These are phyloP conservation scores for Neodiprion lecontei DNA, from an alignment of 1,140 invertebrate species.

Conservation along the genomic window DNA sequence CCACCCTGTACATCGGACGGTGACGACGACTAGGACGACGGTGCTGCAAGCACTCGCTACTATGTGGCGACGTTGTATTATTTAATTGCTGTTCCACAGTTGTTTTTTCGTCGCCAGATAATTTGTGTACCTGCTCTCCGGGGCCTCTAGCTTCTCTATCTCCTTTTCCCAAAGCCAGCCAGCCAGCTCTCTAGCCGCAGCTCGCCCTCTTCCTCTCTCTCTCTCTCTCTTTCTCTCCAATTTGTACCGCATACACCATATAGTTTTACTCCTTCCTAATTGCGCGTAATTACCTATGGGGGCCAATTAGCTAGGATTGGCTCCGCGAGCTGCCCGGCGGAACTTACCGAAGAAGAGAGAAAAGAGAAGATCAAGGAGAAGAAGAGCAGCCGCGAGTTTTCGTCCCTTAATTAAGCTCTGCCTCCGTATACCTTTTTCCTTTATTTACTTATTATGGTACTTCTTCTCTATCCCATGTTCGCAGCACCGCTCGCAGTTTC, in stretches of 20 bases:
- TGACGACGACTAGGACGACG: not conserved
- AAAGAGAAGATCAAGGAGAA: no score
- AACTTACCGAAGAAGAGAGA: no score
- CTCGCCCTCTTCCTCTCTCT: conserved; percentile 26
- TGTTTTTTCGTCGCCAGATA: conserved; percentile 60
- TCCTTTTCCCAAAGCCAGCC: conserved; percentile 21
- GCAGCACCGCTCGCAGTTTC: not conserved
- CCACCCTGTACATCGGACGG: conserved; percentile 39
- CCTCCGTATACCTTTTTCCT: conserved; percentile 1
- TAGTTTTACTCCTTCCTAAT: conserved; percentile 50
- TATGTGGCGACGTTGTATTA: conserved; percentile 52
- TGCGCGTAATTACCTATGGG: conserved; percentile 56
- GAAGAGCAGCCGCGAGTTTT: conserved; percentile 34
- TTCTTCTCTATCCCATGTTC: not conserved
- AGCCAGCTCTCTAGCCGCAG: conserved; percentile 28
- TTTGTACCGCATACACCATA: conserved; percentile 29
- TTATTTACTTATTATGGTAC: not conserved
- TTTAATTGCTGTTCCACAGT: conserved; percentile 56
- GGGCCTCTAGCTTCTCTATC: conserved; percentile 11
- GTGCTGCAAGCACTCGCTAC: conserved; percentile 27
- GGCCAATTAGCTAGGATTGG: conserved; percentile 51
- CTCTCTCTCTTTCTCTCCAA: conserved; percentile 34
- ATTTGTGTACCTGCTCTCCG: conserved; percentile 52
- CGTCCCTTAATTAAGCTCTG: conserved; percentile 18
- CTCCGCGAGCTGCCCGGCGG: not conserved